A percentile compares a stretch with the other conserved stretches of the same genome.
phyloP scores from a whole-genome alignment of 2,113 vertebrate genomes.

The Hypanus sabinus region DNA sequence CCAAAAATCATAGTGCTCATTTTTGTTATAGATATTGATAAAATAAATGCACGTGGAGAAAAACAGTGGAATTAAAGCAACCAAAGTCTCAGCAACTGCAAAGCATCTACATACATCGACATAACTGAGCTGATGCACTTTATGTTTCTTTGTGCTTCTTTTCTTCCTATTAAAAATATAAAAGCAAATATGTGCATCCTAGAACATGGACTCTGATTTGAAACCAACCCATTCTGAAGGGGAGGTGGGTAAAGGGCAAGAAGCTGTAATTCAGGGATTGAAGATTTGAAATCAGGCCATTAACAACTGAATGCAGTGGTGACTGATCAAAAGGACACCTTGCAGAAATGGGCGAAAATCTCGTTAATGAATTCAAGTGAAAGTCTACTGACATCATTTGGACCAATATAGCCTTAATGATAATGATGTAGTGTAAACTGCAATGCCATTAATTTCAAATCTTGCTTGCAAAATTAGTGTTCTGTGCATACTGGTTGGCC shows the following conservation, averaged over 20 bases:
- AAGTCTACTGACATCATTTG: neutral
- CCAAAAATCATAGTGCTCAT: neutral
- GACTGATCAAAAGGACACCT: neutral
- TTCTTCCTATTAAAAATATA: neutral
- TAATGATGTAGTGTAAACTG: neutral
- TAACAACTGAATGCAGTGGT: neutral
- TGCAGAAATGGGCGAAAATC: neutral
- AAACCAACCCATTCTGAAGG: neutral
- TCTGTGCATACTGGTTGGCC: neutral
- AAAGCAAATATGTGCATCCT: neutral
- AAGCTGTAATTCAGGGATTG: neutral
- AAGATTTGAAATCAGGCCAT: neutral
- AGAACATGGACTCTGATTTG: neutral
- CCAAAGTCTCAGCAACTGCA: neutral
- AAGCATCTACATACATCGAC: neutral
- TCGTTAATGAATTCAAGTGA: neutral
- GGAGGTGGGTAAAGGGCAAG: neutral
- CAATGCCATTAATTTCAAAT: neutral
- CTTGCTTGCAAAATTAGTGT: too few relatives aligned
- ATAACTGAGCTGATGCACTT: neutral
- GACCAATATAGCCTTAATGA: neutral
- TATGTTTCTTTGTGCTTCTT: neutral
- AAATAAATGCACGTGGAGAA: neutral
- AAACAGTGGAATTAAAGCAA: neutral
- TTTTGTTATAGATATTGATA: neutral